Percentiles rank a stretch among this genome's conserved stretches.
Conservation (phyloP, 1,140 invertebrate genomes). For the Ooceraea biroi region DNA sequence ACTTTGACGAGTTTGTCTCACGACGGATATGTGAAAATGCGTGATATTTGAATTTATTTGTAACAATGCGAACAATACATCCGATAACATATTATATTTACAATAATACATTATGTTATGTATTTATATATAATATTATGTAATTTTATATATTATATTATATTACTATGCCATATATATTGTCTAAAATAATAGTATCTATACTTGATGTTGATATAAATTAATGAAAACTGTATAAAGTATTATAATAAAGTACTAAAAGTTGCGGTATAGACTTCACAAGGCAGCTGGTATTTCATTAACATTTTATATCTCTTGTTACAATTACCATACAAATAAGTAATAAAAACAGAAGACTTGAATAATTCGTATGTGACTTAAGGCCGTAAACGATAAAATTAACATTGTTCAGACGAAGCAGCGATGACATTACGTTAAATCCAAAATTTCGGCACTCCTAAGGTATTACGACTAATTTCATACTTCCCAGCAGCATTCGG, state of each 20-base stretch:
- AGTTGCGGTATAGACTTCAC: not conserved
- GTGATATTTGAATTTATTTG: not conserved
- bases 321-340: too few species aligned
- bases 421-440: not conserved
- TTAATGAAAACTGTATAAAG: too few species aligned
- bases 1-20: not conserved
- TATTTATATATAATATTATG: too few species aligned
- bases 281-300: not conserved
- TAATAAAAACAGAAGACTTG: not conserved
- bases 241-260: not conserved
- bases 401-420: conserved; percentile 4
- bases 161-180: too few species aligned
- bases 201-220: not conserved
- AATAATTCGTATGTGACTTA: not conserved
- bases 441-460: conserved; percentile 67
- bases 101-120: too few species aligned
- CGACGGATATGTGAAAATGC: not conserved
- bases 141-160: too few species aligned
- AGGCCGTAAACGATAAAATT: not conserved
- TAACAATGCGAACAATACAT: not conserved
- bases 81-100: not conserved
- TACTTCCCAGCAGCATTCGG: conserved; percentile 56
- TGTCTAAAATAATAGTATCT: too few species aligned
- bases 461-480: conserved; percentile 75
- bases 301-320: not conserved